A percentile compares a stretch with the other conserved stretches of the same genome.
These are phyloP conservation scores for Centropus bengalensis DNA, from an alignment of 2,113 vertebrate species.

Conservation along the genomic window DNA sequence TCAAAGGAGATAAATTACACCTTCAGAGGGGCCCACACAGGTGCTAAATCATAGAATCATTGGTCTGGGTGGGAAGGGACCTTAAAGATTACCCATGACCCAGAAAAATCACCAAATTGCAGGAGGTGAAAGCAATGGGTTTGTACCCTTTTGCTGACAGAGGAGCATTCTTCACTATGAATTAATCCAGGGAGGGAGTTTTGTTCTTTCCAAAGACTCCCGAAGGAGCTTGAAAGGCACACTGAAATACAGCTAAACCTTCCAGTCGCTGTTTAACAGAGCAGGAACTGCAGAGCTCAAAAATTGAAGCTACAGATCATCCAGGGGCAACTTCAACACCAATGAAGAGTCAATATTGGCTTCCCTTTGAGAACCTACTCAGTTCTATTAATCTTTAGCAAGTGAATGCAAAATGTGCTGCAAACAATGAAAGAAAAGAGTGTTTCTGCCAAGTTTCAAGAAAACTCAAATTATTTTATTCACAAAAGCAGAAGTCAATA, in stretches of 20 bases:
- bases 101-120: background rate
- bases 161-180: background rate
- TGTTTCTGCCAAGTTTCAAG: slow-evolving; percentile 29
- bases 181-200: background rate
- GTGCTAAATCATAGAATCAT: background rate
- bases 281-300: background rate
- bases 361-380: background rate
- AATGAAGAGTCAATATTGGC: rapidly evolving
- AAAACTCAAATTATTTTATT: slow-evolving; percentile 69
- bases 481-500: slow-evolving; percentile 68
- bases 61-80: too few relatives aligned
- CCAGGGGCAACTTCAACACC: background rate
- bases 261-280: background rate
- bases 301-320: background rate
- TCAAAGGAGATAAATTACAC: background rate
- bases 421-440: background rate
- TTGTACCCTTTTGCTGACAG: background rate
- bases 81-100: too few relatives aligned
- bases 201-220: background rate
- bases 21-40: background rate
- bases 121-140: background rate
- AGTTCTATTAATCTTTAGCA: background rate
- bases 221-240: background rate
- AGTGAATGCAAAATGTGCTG: background rate
- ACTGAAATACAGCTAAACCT: background rate